Percentiles rank a stretch among this genome's conserved stretches.
Evolutionary conservation across 1,140 invertebrate genomes (phyloP).

Genomic region (Druon quercuslanigerum): DNA sequence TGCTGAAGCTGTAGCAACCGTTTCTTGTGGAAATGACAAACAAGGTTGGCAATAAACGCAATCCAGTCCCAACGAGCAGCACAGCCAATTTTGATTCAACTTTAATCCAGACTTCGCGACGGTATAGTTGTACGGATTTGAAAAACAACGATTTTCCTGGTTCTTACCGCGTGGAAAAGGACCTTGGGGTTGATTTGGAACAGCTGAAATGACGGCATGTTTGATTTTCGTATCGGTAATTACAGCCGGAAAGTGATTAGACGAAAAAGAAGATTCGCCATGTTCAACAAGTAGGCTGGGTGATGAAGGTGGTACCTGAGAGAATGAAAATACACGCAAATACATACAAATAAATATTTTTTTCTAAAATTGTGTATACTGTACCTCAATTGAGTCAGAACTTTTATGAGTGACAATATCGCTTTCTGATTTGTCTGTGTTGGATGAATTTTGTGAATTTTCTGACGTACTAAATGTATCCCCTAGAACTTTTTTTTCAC

Average conservation of each 20-base stretch:
- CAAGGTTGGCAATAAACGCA: not conserved
- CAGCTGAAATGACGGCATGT: not conserved
- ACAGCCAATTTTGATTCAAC: not conserved
- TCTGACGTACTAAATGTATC: too few species aligned
- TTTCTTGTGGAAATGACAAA: not conserved
- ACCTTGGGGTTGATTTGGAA: not conserved
- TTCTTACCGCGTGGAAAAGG: not conserved
- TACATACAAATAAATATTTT: too few species aligned
- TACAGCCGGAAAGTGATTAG: not conserved
- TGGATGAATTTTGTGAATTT: too few species aligned
- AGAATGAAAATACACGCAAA: too few species aligned
- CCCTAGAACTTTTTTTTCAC: too few species aligned
- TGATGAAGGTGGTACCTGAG: not conserved
- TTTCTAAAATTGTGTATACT: too few species aligned
- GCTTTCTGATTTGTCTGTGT: too few species aligned
- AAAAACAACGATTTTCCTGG: not conserved
- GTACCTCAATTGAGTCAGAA: too few species aligned
- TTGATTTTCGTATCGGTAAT: not conserved
- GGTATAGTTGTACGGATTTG: not conserved
- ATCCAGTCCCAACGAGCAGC: not conserved
- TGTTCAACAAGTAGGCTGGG: too few species aligned
- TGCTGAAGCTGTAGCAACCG: not conserved
- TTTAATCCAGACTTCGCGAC: not conserved
- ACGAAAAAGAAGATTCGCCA: not conserved
- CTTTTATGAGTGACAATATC: too few species aligned